Conservation (phyloP, 2,113 vertebrate species). For the Stictonetta naevosa region DNA sequence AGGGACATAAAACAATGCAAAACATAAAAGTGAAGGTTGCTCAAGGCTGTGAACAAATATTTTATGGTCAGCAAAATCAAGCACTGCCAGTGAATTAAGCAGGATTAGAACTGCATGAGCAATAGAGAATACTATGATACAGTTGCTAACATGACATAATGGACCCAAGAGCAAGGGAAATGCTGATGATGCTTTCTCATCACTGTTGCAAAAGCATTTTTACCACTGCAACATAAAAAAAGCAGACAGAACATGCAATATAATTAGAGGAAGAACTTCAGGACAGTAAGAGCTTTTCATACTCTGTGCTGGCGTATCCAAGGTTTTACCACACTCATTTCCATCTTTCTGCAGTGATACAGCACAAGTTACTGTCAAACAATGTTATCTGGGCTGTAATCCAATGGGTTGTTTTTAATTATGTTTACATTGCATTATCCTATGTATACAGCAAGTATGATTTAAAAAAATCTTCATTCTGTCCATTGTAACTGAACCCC, state of each 20-base stretch:
- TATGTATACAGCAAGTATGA: not conserved
- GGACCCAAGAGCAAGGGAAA: constrained; percentile 6
- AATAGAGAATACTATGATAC: not conserved
- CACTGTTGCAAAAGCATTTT: constrained; percentile 27
- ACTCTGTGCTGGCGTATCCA: not conserved
- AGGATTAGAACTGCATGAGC: constrained; percentile 59
- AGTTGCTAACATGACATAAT: constrained; percentile 40
- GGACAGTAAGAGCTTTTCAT: not conserved
- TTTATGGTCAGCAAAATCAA: constrained; percentile 35
- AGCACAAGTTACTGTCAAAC: not conserved
- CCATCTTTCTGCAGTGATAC: not conserved
- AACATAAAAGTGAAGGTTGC: not conserved
- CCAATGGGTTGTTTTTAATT: not conserved
- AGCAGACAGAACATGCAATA: not conserved
- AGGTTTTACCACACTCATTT: not conserved
- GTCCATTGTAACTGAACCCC: not conserved
- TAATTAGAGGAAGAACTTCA: not conserved
- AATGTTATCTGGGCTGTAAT: not conserved
- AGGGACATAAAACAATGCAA: not conserved
- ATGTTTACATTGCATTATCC: not conserved
- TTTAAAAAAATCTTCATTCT: not conserved
- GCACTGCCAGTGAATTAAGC: not conserved
- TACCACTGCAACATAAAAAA: constrained; percentile 5
- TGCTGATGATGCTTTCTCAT: constrained; percentile 29
- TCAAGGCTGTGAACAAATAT: not conserved